phyloP scores from a whole-genome alignment of 1,140 invertebrate species.

The Hetaerina americana region DNA sequence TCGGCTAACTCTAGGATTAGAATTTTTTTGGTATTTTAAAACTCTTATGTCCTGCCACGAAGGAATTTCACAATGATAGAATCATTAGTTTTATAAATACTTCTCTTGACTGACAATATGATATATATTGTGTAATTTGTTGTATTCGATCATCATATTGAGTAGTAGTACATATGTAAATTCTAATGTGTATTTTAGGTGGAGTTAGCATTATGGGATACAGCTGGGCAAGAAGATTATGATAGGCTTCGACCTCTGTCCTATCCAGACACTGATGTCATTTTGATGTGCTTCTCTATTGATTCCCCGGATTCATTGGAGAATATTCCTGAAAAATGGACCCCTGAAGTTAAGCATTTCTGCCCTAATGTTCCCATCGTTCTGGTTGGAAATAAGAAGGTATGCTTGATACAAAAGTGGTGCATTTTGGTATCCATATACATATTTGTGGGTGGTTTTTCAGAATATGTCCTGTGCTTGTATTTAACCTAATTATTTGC shows the following conservation, averaged over 20 bases:
- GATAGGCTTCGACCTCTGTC: constrained; percentile 46
- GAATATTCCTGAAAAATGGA: constrained; percentile 43
- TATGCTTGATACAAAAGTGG: too few relatives aligned
- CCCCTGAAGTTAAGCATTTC: constrained; percentile 44
- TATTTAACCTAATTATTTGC: too few relatives aligned
- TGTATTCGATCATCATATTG: too few relatives aligned
- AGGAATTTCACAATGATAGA: too few relatives aligned
- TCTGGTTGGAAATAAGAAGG: constrained; percentile 47
- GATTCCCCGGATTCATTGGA: constrained; percentile 40
- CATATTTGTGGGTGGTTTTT: too few relatives aligned
- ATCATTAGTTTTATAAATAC: too few relatives aligned
- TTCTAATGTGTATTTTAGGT: constrained; percentile 27
- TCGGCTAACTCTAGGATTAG: too few relatives aligned
- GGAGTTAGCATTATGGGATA: constrained; percentile 50
- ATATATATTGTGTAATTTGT: too few relatives aligned
- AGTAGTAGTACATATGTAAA: too few relatives aligned
- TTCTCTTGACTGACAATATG: too few relatives aligned
- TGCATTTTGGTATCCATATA: neutral
- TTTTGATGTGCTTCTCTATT: constrained; percentile 42
- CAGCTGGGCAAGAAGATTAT: constrained; percentile 53
- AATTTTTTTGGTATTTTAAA: too few relatives aligned
- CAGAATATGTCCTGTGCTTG: neutral
- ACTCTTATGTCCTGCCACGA: too few relatives aligned
- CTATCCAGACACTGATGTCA: constrained; percentile 49
- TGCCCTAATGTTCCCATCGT: constrained; percentile 49